phyloP scores from a whole-genome alignment of 2,888 invertebrate species.

The Antheraea yamamai region DNA sequence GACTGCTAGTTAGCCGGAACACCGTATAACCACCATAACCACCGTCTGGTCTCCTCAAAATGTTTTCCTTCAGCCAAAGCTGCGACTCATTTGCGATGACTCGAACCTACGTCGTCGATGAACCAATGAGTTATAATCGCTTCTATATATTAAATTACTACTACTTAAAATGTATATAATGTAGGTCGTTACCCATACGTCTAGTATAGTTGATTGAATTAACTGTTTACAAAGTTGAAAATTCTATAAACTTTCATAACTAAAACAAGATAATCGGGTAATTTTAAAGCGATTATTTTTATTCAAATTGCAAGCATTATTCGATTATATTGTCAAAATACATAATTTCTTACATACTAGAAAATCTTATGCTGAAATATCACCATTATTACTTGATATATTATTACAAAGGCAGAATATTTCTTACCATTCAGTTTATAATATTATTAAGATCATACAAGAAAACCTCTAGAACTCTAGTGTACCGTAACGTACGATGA shows the following conservation, averaged over 20 bases:
- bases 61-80: too few species aligned
- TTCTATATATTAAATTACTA: too few species aligned
- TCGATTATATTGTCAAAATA: background rate
- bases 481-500: background rate
- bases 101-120: too few species aligned
- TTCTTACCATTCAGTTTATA: too few species aligned
- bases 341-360: background rate
- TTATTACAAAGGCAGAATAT: too few species aligned
- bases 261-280: background rate
- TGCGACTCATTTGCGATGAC: too few species aligned
- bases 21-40: too few species aligned
- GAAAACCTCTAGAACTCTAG: background rate
- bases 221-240: background rate
- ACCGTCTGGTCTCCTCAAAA: too few species aligned
- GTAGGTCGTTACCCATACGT: background rate
- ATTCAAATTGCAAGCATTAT: background rate
- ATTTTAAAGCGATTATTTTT: background rate
- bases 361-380: background rate
- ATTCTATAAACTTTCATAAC: background rate
- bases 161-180: background rate
- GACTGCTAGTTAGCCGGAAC: too few species aligned
- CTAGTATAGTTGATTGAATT: too few species aligned
- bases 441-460: background rate
- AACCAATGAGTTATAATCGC: too few species aligned
- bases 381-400: background rate